phyloP scores from a whole-genome alignment of 2,888 invertebrate species.

The Unio delphinus region DNA sequence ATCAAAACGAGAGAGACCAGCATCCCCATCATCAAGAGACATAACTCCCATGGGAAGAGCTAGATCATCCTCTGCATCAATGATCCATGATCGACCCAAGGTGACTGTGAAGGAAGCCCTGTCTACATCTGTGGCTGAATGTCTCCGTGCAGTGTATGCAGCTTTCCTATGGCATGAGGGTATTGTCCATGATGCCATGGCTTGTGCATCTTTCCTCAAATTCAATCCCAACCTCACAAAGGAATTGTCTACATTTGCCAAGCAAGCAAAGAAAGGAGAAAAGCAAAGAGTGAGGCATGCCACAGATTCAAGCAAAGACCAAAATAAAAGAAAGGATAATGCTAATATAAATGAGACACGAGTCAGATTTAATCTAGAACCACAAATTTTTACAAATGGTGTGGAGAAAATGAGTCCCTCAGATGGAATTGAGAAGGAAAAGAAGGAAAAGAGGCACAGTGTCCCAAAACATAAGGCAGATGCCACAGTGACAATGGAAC shows the following conservation, averaged over 20 bases:
- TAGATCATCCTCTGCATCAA: conserved; percentile 58
- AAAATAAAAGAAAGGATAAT: conserved; percentile 45
- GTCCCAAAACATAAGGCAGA: conserved; percentile 53
- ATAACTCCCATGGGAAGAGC: conserved; percentile 47
- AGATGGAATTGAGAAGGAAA: conserved; percentile 21
- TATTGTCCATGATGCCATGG: conserved; percentile 97
- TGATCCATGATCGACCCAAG: conserved; percentile 44
- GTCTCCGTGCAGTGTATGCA: conserved; percentile 94
- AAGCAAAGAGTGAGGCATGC: conserved; percentile 55
- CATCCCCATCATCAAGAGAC: conserved; percentile 68
- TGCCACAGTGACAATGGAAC: conserved; percentile 39
- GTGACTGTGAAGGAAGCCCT: conserved; percentile 83
- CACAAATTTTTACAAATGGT: conserved; percentile 37
- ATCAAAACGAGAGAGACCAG: conserved; percentile 68
- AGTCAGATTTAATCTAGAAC: conserved; percentile 58
- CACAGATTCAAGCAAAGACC: conserved; percentile 59
- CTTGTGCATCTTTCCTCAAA: conserved; percentile 95
- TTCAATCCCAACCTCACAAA: conserved; percentile 76
- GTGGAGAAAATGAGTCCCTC: conserved; percentile 34
- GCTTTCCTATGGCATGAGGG: conserved; percentile 98
- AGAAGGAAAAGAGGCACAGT: conserved; percentile 23
- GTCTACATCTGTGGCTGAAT: conserved; percentile 93
- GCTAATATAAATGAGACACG: conserved; percentile 61
- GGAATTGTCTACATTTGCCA: conserved; percentile 61
- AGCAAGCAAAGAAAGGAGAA: conserved; percentile 42